Percentiles rank a stretch among this genome's conserved stretches.
Evolutionary conservation across 2,113 vertebrate species (phyloP).

Genomic region (Periophthalmus modestus): DNA sequence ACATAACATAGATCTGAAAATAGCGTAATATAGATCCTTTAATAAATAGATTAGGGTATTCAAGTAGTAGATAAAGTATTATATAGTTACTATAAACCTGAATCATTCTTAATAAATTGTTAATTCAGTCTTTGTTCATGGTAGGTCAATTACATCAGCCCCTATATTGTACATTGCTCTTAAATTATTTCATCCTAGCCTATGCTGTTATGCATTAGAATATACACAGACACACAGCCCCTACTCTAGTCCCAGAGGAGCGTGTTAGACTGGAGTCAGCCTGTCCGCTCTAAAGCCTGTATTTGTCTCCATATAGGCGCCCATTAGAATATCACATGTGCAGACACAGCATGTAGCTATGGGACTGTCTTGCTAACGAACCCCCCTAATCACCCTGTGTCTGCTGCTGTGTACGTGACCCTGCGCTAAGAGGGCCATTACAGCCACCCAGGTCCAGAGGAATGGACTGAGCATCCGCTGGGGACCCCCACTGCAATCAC

Average conservation of each 20-base stretch:
- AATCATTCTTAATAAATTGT: too few relatives aligned
- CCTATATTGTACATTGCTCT: background rate
- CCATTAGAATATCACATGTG: conserved; percentile 18
- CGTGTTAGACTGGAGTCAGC: background rate
- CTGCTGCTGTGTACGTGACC: conserved; percentile 32
- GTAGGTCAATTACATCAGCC: too few relatives aligned
- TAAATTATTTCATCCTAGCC: background rate
- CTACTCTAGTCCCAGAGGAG: background rate
- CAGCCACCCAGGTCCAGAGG: conserved; percentile 60
- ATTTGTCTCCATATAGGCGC: background rate
- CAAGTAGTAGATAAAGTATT: too few relatives aligned
- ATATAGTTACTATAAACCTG: too few relatives aligned
- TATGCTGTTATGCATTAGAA: background rate
- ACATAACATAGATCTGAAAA: too few relatives aligned
- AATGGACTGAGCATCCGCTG: conserved; percentile 46
- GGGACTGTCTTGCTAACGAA: conserved; percentile 40
- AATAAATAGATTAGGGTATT: too few relatives aligned
- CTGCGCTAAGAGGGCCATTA: conserved; percentile 67
- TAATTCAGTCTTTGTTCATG: too few relatives aligned
- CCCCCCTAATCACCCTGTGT: conserved; percentile 14
- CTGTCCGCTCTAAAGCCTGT: background rate
- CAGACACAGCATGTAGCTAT: conserved; percentile 29
- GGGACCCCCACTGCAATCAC: conserved; percentile 56
- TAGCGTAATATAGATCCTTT: too few relatives aligned
- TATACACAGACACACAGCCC: background rate